Evolutionary conservation across 2,888 invertebrate genomes (phyloP), one percentile per base, ranked within the genome.

Genomic region (Rhabditoides inermis): DNA sequence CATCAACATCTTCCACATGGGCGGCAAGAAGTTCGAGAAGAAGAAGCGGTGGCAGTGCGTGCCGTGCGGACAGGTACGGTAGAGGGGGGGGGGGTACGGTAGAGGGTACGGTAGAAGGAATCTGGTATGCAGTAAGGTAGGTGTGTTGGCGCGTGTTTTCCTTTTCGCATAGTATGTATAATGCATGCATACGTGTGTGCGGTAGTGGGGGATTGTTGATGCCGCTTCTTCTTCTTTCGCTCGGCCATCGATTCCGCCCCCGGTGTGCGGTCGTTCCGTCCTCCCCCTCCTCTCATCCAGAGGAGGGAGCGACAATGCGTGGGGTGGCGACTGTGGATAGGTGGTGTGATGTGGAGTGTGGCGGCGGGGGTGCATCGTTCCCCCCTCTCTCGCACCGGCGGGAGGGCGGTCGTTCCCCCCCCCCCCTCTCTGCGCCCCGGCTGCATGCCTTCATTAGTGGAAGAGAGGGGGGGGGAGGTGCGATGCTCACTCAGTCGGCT

Each of bases 1-100:
- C 50, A 41, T 53, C 20, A 4, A 22, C 30, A 35, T 39, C 28
- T 48, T 39, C 22, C 48, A 48, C 30, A 48, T 48, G 48, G 6
- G 10, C 1, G 15, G 39, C 35, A 39, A 30, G 15, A 37, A 37
- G 12, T 18, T 39, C 5, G 39, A 37, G 20, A 20, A 27, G 15
- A 48, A 48, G 30, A 39, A 39, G 12, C 37, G 37, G 6, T 48
- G 39, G 39, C 37, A 48, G 30, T 48, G 48, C 18, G 28, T 48
- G 12, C 39, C 23, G 5, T 48, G 48, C 20, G 23, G 12, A 0
- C 48, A 39, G 39, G 48, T 48, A 18, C 20, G 12, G n/a, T n/a
- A n/a, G n/a, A n/a, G n/a, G n/a, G n/a, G n/a, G n/a, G n/a, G n/a
- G n/a, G n/a, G n/a, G n/a, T n/a, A n/a, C n/a, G n/a, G n/a, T n/a